Percentiles rank a stretch among this genome's conserved stretches.
Evolutionary conservation across 2,113 vertebrate species (phyloP).

Genomic region (Pardalotus punctatus): DNA sequence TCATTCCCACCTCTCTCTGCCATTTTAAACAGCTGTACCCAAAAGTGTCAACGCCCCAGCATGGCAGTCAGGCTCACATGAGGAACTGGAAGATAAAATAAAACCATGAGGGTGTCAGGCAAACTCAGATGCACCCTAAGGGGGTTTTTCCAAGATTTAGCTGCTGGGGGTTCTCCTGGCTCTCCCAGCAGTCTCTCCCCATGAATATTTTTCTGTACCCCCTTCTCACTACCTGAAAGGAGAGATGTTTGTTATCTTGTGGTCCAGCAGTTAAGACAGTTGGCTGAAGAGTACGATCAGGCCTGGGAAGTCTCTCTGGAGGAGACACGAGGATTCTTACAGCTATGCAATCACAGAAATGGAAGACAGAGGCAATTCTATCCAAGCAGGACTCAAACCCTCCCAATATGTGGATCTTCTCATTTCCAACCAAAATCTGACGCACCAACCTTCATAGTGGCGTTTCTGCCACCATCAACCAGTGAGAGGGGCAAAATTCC

Average conservation of each 20-base stretch:
- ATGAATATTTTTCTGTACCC: neutral
- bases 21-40: conserved; percentile 76
- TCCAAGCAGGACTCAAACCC: neutral
- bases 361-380: neutral
- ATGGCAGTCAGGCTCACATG: conserved; percentile 33
- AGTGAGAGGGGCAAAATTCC: neutral
- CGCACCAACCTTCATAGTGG: neutral
- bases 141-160: neutral
- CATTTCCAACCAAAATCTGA: neutral
- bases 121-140: neutral
- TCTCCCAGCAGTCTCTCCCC: neutral
- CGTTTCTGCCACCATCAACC: neutral
- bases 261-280: neutral
- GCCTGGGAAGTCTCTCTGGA: neutral
- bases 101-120: neutral
- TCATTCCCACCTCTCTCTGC: conserved; percentile 84
- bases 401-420: no score
- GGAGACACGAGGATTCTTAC: rapidly evolving
- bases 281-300: rapidly evolving
- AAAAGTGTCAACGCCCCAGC: conserved; percentile 30
- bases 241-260: neutral
- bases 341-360: neutral
- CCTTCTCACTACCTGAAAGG: neutral
- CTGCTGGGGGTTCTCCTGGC: neutral
- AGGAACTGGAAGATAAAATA: conserved; percentile 34